A percentile compares a stretch with the other conserved stretches of the same genome.
Conservation (phyloP, 2,113 vertebrate species). For the Hippocampus mohnikei region DNA sequence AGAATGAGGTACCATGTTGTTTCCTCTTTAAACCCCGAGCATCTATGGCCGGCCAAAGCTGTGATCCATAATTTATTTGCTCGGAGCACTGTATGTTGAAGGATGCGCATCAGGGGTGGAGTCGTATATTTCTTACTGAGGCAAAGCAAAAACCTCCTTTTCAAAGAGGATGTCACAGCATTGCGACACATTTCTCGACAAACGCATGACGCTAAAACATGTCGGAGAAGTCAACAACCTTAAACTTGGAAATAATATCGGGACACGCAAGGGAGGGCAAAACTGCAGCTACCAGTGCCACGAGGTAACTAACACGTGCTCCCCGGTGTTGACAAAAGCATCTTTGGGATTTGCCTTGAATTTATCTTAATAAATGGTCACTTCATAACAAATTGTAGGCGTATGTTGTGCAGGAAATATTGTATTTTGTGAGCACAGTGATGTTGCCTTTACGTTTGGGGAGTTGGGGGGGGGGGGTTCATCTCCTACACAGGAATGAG, state of each 20-base stretch:
- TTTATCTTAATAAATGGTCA: background rate
- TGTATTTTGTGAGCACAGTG: too few relatives aligned
- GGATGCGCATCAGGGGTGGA: background rate
- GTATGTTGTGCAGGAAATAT: background rate
- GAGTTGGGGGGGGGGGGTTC: too few relatives aligned
- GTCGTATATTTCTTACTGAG: constrained; percentile 19
- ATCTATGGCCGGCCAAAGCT: constrained; percentile 26
- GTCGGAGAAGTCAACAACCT: background rate
- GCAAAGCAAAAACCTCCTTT: background rate
- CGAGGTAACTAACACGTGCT: constrained; percentile 10
- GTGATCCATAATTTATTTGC: constrained; percentile 58
- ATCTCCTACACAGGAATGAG: too few relatives aligned
- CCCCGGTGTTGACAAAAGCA: constrained; percentile 36
- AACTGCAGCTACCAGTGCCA: constrained; percentile 10
- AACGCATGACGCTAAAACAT: background rate
- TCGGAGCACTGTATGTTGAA: constrained; percentile 24
- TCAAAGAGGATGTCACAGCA: background rate
- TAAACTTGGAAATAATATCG: background rate
- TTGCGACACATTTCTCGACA: background rate
- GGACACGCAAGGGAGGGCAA: constrained; percentile 21
- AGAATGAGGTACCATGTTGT: background rate
- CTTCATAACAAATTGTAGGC: background rate
- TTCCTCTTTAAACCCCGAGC: constrained; percentile 46
- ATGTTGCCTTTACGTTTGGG: too few relatives aligned
- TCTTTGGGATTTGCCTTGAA: background rate